Conservation (phyloP, 2,797 vertebrate genomes). For the Phoxinus dragarum region DNA sequence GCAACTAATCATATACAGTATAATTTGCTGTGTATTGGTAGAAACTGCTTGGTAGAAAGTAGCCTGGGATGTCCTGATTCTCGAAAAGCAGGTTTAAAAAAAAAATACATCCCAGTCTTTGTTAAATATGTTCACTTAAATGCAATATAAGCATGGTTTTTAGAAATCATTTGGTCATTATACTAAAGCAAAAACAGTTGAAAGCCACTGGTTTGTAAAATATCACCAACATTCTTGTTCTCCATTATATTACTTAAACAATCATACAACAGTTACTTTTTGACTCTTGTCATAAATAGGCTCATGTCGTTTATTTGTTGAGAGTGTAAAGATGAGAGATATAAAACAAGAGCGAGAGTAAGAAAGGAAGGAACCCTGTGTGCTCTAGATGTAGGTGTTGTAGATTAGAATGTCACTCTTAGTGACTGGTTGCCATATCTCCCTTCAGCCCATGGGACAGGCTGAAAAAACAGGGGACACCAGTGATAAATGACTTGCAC, state of each 20-base stretch:
- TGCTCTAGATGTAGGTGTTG: slow-evolving; percentile 56
- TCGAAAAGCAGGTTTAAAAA: neutral
- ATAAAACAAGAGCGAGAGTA: slow-evolving; percentile 10
- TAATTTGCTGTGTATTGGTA: neutral
- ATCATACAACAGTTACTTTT: slow-evolving; percentile 1
- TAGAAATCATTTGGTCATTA: neutral
- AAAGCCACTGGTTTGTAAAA: neutral
- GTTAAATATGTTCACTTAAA: neutral
- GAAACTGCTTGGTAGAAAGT: neutral
- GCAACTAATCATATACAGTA: neutral
- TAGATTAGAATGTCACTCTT: slow-evolving; percentile 79
- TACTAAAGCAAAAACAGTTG: neutral
- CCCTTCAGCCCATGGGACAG: slow-evolving; percentile 67
- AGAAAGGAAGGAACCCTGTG: slow-evolving; percentile 25
- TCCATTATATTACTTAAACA: neutral
- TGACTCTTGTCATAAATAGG: slow-evolving; percentile 19
- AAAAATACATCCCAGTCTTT: neutral
- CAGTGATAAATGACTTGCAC: slow-evolving; percentile 58
- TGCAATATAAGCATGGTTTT: neutral
- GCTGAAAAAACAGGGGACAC: slow-evolving; percentile 62
- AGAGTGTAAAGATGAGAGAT: slow-evolving; percentile 38
- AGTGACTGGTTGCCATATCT: slow-evolving; percentile 72
- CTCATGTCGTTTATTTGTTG: slow-evolving; percentile 10
- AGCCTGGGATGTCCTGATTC: neutral
- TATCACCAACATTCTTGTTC: neutral